phyloP scores from a whole-genome alignment of 2,113 vertebrate genomes.

The Alligator sinensis region DNA sequence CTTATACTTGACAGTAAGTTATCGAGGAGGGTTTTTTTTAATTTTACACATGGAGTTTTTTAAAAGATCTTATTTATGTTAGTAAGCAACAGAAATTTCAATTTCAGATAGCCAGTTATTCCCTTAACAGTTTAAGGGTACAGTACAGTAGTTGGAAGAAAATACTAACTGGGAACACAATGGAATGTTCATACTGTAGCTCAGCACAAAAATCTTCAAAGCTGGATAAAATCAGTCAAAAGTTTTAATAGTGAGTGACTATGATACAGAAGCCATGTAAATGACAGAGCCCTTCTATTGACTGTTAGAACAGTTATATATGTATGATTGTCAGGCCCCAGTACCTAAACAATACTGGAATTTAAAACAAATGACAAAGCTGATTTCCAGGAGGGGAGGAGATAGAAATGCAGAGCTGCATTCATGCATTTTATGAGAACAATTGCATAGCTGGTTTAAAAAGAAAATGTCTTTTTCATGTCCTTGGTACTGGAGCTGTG shows the following conservation, averaged over 20 bases:
- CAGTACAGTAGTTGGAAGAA: conserved; percentile 69
- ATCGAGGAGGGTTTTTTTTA: too few species aligned
- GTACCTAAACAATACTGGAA: conserved; percentile 71
- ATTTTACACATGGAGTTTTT: neutral
- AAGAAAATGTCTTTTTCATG: conserved; percentile 60
- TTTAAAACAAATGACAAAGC: conserved; percentile 17
- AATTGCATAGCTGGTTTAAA: conserved; percentile 86
- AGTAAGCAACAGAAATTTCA: conserved; percentile 32
- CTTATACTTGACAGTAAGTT: too few species aligned
- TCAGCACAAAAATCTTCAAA: conserved; percentile 61
- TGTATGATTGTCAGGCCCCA: conserved; percentile 82
- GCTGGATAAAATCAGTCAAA: conserved; percentile 62
- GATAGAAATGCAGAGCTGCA: conserved; percentile 36
- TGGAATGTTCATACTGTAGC: conserved; percentile 43
- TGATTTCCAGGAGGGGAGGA: conserved; percentile 47
- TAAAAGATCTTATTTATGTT: conserved; percentile 41
- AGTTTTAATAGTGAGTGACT: conserved; percentile 64
- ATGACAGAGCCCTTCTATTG: conserved; percentile 84
- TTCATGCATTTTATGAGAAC: conserved; percentile 81
- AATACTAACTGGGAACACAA: conserved; percentile 56
- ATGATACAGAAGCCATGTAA: conserved; percentile 71
- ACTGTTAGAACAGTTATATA: conserved; percentile 80
- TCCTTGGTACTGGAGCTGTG: conserved; percentile 71
- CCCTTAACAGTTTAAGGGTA: conserved; percentile 59
- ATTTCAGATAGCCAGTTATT: conserved; percentile 59